A percentile compares a stretch with the other conserved stretches of the same genome.
These are phyloP conservation scores for Tragelaphus buxtoni DNA, from an alignment of 2,113 vertebrate species.

Conservation along the genomic window DNA sequence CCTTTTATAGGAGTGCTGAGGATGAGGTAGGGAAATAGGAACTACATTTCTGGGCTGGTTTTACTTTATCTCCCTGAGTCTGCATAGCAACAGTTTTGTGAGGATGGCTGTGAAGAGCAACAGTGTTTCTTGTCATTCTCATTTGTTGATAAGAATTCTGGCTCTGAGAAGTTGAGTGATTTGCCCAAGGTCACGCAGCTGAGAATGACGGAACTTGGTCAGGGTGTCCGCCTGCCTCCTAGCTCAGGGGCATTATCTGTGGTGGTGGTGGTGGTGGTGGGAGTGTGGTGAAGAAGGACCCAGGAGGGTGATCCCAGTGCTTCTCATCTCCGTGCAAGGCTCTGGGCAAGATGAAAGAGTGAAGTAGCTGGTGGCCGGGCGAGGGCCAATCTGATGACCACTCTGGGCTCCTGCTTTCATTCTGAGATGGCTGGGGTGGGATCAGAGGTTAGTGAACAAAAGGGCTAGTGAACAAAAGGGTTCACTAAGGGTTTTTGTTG, in stretches of 20 bases:
- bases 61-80: not conserved
- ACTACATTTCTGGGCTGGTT: not conserved
- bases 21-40: not conserved
- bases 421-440: not conserved
- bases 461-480: not conserved
- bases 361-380: not conserved
- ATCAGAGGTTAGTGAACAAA: not conserved
- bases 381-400: not conserved
- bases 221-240: not conserved
- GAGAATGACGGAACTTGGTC: not conserved
- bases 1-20: not conserved
- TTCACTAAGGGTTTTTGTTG: not conserved
- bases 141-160: not conserved
- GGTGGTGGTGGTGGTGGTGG: not conserved
- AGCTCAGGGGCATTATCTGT: not conserved
- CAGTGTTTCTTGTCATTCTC: not conserved
- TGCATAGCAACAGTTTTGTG: not conserved
- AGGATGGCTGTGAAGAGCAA: not conserved
- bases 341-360: not conserved
- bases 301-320: not conserved
- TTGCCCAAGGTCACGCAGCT: slow-evolving; percentile 11
- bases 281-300: not conserved
- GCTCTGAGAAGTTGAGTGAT: not conserved
- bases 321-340: not conserved
- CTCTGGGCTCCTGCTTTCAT: not conserved